Evolutionary conservation across 2,888 invertebrate genomes (phyloP), one percentile per base, ranked within the genome.

Genomic region (Itoplectis maculator): DNA sequence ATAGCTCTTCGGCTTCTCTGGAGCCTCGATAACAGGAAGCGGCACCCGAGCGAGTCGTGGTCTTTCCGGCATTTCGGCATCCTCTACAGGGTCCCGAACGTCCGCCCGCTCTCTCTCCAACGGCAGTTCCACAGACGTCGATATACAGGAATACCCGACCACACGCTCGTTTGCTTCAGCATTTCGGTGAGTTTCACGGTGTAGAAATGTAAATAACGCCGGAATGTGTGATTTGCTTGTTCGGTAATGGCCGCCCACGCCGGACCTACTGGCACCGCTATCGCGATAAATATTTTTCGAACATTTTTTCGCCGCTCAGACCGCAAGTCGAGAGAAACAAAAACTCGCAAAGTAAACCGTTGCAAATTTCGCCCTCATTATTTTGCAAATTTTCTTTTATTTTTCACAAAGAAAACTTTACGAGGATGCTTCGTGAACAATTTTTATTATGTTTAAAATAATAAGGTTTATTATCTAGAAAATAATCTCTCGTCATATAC

Each of bases 1-100:
- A 18, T 47, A 35, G 56, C 51, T 37, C 51, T 65, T 15, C 47
- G 56, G 45, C 35, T 80, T 70, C 73, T 63, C 29, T 68, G 54
- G 61, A 75, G 74, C 83, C 82, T 84, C 82, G 82, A 84, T 84
- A 84, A 84, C 84, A 84, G 84, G 84, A 84, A 84, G 78, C 80
- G 68, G 80, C 75, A 76, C 49, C 78, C 82, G 75, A 78, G 82
- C 79, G 84, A 84, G 73, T 84, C 84, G 79, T 40, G 79, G 82
- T 81, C 84, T 76, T 84, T 84, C 84, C 84, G 84, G 84, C 79
- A 76, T 83, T 81, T 75, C 81, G 70, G 75, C 82, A 72, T 74
- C 82, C 80, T 79, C 68, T 66, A 42, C 66, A 68, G 56, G 29
- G 35, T 35, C 66, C 68, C 51, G 61, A 66, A 49, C 42, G 72